These are phyloP conservation scores for Muraenolepis orangiensis DNA, from an alignment of 2,797 vertebrate genomes.

Conservation along the genomic window DNA sequence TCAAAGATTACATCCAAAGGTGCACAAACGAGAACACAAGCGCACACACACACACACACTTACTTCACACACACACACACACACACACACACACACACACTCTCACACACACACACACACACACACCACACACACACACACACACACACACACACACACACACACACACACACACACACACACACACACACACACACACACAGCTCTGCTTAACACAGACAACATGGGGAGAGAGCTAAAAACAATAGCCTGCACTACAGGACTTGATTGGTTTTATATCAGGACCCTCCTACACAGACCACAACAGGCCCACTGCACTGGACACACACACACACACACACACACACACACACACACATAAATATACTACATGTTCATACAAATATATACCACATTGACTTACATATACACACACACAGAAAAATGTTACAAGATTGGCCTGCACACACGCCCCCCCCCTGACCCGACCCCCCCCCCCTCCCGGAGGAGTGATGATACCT, in stretches of 20 bases:
- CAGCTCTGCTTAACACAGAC: too few species aligned
- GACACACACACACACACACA: not conserved
- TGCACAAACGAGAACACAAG: not conserved
- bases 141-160: not conserved
- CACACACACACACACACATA: not conserved
- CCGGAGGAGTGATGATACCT: conserved; percentile 32
- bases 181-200: not conserved
- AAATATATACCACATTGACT: not conserved
- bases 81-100: not conserved
- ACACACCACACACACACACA: not conserved
- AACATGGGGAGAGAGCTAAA: not conserved
- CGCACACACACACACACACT: not conserved
- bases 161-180: not conserved
- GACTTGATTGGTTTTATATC: not conserved
- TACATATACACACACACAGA: not conserved
- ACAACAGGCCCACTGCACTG: not conserved
- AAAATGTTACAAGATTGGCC: too few species aligned
- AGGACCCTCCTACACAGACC: not conserved
- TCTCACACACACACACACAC: not conserved
- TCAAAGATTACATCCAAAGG: not conserved
- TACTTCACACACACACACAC: not conserved
- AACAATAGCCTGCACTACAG: not conserved
- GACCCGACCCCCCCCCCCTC: too few species aligned
- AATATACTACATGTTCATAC: too few species aligned
- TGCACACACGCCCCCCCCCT: too few species aligned